Conservation (phyloP, 2,113 vertebrate genomes). For the Crotalus tigris region DNA sequence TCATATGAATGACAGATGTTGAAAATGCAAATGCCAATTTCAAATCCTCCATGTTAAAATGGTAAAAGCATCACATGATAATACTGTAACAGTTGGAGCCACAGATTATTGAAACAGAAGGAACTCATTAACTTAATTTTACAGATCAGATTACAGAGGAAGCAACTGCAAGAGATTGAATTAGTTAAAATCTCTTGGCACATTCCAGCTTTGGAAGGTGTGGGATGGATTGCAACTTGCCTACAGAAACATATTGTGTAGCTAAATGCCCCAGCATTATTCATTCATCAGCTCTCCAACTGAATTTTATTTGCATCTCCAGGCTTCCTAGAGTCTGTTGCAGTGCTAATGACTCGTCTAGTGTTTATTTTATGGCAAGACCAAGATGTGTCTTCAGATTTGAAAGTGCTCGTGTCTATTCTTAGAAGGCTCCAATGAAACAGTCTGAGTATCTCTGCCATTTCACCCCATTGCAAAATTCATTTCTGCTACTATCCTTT, state of each 20-base stretch:
- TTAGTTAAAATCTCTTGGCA: background rate
- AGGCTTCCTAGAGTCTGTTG: background rate
- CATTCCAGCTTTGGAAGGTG: background rate
- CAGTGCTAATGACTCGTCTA: background rate
- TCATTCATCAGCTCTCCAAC: background rate
- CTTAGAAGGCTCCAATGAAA: background rate
- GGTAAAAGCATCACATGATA: background rate
- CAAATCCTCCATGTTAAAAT: background rate
- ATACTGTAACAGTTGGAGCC: background rate
- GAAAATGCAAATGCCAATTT: background rate
- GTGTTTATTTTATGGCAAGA: background rate
- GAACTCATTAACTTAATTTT: background rate
- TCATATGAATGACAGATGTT: background rate
- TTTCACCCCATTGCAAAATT: background rate
- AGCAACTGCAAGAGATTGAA: background rate
- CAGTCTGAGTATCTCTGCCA: background rate
- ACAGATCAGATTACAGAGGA: constrained; percentile 2
- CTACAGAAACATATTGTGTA: background rate
- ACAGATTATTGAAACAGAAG: background rate
- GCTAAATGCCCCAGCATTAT: background rate
- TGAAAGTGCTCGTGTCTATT: background rate
- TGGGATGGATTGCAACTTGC: background rate
- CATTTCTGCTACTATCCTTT: background rate
- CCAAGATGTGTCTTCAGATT: background rate
- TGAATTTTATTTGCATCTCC: background rate